Conservation (phyloP, 1,140 invertebrate genomes). For the Zaprionus ghesquierei region DNA sequence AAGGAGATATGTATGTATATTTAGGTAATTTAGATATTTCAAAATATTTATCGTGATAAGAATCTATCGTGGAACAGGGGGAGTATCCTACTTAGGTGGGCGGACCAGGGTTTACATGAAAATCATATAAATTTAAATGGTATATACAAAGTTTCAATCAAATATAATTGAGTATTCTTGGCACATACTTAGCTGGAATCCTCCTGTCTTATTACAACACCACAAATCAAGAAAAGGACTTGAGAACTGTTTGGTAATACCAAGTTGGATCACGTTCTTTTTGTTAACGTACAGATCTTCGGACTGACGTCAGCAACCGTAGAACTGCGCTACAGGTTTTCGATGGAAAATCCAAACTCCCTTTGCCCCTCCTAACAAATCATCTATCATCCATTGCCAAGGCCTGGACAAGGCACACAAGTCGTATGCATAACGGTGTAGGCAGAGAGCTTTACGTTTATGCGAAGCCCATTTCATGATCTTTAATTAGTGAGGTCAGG, state of each 20-base stretch:
- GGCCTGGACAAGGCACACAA: no score
- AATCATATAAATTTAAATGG: background rate
- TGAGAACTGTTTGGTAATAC: background rate
- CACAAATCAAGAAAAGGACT: background rate
- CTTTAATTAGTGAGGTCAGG: no score
- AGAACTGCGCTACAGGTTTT: no score
- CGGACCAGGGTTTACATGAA: background rate
- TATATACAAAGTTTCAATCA: background rate
- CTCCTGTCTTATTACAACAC: background rate
- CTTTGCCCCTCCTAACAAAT: no score
- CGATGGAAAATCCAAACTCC: no score
- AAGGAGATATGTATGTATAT: background rate
- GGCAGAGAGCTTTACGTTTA: no score
- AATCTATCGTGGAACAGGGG: background rate
- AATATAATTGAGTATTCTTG: background rate
- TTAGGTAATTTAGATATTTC: background rate
- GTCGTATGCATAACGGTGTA: no score
- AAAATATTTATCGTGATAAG: background rate
- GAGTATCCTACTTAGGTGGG: background rate
- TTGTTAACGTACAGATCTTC: no score
- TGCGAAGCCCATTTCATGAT: no score
- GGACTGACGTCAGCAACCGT: no score
- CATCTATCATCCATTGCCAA: no score
- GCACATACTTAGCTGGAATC: background rate
- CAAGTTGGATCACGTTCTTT: no score